phyloP scores from a whole-genome alignment of 2,888 invertebrate species.

The Metopia argyrocephala region DNA sequence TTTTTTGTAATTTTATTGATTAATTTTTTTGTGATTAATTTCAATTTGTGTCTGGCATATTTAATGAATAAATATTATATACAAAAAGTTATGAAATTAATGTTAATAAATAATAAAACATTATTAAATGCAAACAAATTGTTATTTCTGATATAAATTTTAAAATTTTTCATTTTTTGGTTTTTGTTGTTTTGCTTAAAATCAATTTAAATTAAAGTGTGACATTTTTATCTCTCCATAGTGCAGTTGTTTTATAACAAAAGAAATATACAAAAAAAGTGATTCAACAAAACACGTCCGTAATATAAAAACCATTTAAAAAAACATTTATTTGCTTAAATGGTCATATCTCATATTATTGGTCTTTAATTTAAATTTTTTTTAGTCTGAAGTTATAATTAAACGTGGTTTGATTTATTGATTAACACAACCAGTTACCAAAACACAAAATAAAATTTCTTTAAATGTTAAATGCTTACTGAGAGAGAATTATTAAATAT shows the following conservation, averaged over 20 bases:
- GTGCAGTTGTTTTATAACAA: neutral
- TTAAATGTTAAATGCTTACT: no score
- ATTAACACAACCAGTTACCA: conserved; percentile 4
- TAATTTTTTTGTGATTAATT: conserved; percentile 53
- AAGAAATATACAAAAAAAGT: neutral
- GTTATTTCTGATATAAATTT: no score
- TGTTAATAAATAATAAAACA: conserved; percentile 41
- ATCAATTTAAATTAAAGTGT: conserved; percentile 57
- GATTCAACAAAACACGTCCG: neutral
- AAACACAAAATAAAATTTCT: neutral
- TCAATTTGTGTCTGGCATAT: conserved; percentile 60
- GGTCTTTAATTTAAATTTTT: conserved; percentile 38
- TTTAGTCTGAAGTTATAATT: conserved; percentile 14
- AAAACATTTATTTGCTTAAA: conserved; percentile 25
- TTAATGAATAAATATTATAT: conserved; percentile 52
- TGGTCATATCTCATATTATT: conserved; percentile 45
- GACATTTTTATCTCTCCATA: conserved; percentile 18
- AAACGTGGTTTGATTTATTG: conserved; percentile 40
- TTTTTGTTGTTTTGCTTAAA: conserved; percentile 18
- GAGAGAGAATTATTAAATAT: no score
- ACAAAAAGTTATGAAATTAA: conserved; percentile 35
- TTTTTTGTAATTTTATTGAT: conserved; percentile 52
- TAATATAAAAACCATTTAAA: neutral
- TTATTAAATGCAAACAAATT: neutral
- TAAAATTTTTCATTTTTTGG: neutral